Evolutionary conservation across 2,888 invertebrate genomes (phyloP).

Genomic region (Caenorhabditis macrosperma): DNA sequence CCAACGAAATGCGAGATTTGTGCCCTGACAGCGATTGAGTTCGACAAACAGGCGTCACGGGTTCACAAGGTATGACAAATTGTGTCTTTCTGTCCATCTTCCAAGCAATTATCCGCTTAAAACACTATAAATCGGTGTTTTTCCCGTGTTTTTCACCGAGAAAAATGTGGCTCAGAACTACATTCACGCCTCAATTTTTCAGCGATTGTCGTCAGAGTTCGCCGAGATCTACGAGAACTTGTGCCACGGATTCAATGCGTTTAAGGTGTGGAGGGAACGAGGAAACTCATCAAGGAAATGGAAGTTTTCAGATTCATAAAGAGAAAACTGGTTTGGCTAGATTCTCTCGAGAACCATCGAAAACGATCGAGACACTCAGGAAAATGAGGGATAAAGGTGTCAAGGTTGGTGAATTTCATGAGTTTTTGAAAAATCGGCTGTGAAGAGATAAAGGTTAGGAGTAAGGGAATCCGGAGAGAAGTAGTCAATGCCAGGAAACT

Average conservation of each 20-base stretch:
- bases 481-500: too few relatives aligned
- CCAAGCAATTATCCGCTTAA: background rate
- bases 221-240: constrained; percentile 29
- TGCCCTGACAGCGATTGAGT: constrained; percentile 32
- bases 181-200: constrained; percentile 14
- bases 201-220: constrained; percentile 48
- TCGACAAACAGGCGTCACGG: background rate
- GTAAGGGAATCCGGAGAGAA: too few relatives aligned
- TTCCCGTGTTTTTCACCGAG: background rate
- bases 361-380: constrained; percentile 64
- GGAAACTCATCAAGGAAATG: background rate
- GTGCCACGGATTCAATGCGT: constrained; percentile 46
- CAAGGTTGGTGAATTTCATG: constrained; percentile 61
- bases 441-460: too few relatives aligned
- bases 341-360: constrained; percentile 64
- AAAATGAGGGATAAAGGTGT: constrained; percentile 66
- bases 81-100: background rate
- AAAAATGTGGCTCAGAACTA: background rate
- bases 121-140: background rate
- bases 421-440: background rate
- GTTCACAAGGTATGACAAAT: constrained; percentile 20
- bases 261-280: constrained; percentile 23
- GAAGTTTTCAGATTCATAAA: constrained; percentile 63
- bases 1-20: constrained; percentile 60
- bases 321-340: constrained; percentile 63